Percentiles rank a stretch among this genome's conserved stretches.
These are phyloP conservation scores for Euura lappo DNA, from an alignment of 1,140 invertebrate species.

Conservation along the genomic window DNA sequence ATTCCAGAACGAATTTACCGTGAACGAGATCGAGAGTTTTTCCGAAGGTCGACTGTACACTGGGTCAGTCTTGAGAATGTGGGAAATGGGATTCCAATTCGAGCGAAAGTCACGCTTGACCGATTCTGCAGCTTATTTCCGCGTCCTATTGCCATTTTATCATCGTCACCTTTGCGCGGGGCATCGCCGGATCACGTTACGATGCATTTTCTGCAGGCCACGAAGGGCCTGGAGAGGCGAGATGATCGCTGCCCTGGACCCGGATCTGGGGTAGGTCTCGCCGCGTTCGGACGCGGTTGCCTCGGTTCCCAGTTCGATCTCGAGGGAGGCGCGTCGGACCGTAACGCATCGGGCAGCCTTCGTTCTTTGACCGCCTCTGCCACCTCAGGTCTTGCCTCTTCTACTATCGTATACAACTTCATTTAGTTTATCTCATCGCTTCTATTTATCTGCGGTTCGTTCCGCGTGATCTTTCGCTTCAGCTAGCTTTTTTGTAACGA, in stretches of 20 bases:
- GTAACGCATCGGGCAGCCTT: conserved; percentile 5
- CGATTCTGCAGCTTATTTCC: not conserved
- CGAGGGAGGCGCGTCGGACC: conserved; percentile 6
- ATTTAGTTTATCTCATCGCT: conserved; percentile 9
- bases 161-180: not conserved
- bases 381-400: not conserved
- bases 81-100: not conserved
- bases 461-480: conserved; percentile 5
- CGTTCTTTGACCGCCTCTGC: not conserved
- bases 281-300: not conserved
- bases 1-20: no score
- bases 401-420: not conserved
- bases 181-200: not conserved
- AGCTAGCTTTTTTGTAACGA: not conserved
- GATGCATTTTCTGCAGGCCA: not conserved
- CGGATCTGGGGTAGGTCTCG: conserved; percentile 7
- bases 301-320: not conserved
- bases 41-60: no score
- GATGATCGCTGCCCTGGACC: conserved; percentile 12
- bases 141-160: not conserved
- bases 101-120: not conserved
- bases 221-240: not conserved
- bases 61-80: not conserved
- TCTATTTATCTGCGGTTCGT: conserved; percentile 1
- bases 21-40: no score